Percentiles rank a stretch among this genome's conserved stretches.
Conservation (phyloP, 2,113 vertebrate species). For the Rhabdomys dilectus region DNA sequence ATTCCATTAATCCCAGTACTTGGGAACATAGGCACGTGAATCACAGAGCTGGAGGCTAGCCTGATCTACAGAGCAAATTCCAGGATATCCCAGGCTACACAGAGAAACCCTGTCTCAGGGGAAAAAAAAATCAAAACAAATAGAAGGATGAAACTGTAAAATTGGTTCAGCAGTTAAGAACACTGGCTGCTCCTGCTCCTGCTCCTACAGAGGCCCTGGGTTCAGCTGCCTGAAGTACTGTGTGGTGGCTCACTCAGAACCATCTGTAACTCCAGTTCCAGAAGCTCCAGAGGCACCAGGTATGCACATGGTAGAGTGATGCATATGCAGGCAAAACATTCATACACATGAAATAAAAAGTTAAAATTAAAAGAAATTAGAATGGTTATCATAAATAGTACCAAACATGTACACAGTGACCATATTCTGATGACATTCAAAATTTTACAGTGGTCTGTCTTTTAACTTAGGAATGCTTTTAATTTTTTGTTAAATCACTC, state of each 20-base stretch:
- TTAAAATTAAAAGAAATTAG: background rate
- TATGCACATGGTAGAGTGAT: background rate
- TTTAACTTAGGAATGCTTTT: background rate
- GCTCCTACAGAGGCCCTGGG: background rate
- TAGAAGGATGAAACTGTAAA: background rate
- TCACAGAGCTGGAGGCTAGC: background rate
- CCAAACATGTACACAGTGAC: background rate
- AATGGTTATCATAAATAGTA: background rate
- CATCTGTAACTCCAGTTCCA: background rate
- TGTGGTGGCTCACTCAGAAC: background rate
- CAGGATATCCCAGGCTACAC: background rate
- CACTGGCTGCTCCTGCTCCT: background rate
- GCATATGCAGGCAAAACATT: background rate
- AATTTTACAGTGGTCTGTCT: background rate
- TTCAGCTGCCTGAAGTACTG: background rate
- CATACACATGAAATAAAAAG: background rate
- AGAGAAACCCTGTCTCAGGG: background rate
- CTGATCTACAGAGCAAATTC: background rate
- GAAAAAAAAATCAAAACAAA: too few species aligned
- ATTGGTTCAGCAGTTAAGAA: too few species aligned
- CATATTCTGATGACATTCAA: background rate
- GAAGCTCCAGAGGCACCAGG: too few species aligned
- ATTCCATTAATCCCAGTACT: background rate
- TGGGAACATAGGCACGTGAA: background rate
- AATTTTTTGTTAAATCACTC: background rate